These are phyloP conservation scores for Encarsia formosa DNA, from an alignment of 2,888 invertebrate genomes.

Conservation along the genomic window DNA sequence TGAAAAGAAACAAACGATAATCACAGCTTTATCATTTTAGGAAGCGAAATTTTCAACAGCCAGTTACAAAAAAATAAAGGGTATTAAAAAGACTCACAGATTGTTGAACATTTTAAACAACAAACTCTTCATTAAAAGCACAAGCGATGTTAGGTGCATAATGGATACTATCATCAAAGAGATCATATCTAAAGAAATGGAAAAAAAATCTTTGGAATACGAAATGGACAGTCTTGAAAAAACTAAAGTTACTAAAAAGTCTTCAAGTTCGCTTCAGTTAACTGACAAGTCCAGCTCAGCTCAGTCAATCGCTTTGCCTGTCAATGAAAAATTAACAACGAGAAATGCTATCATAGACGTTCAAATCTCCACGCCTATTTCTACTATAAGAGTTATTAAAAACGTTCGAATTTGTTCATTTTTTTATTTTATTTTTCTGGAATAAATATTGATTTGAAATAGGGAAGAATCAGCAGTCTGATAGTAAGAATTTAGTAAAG, in stretches of 20 bases:
- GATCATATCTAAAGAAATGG: conserved; percentile 40
- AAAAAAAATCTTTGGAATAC: conserved; percentile 33
- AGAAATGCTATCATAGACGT: conserved; percentile 69
- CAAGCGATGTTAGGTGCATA: conserved; percentile 44
- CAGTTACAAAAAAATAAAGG: conserved; percentile 13
- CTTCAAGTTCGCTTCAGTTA: conserved; percentile 36
- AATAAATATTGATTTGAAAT: conserved; percentile 5
- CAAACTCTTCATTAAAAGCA: conserved; percentile 37
- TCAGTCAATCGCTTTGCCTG: conserved; percentile 67
- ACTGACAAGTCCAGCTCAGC: conserved; percentile 66
- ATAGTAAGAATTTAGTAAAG: too few species aligned
- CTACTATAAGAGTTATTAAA: conserved; percentile 39
- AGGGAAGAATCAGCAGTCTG: too few species aligned
- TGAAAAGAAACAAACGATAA: too few species aligned
- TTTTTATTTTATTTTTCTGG: not conserved
- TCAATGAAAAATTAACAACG: conserved; percentile 79
- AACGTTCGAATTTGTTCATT: too few species aligned
- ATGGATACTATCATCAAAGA: conserved; percentile 53
- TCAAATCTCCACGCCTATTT: conserved; percentile 57
- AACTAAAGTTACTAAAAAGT: conserved; percentile 35
- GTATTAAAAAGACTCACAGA: conserved; percentile 18
- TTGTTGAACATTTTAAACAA: conserved; percentile 44
- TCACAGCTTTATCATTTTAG: too few species aligned
- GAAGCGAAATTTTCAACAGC: too few species aligned
- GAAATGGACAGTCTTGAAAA: conserved; percentile 49